Evolutionary conservation across 1,140 invertebrate species (phyloP), one percentile per base, ranked within the genome.

Genomic region (Mylabris phalerata): DNA sequence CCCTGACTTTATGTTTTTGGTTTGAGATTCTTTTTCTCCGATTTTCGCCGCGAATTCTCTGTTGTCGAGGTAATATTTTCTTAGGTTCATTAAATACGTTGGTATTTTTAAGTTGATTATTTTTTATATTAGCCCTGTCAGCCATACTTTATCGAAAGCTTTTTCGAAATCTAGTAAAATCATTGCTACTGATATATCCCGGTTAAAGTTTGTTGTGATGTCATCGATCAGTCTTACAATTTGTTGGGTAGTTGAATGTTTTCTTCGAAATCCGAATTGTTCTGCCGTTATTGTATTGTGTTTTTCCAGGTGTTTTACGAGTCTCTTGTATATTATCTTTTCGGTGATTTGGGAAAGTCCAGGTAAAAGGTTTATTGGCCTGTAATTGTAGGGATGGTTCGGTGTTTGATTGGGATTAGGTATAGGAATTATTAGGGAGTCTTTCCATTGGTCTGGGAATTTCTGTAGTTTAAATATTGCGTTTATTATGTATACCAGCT

Each of bases 141-240:
- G 64, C 69, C 69, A 72, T 7, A 71, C 69, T 52, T 48, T 62
- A 48, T 74, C 70, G 55, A 73, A 74, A 5, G 72, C 71, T 46
- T 71, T 71, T 48, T 70, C 61, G 11, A 71, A 57, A 42, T 73
- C 70, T 7, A 73, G 43, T 24, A 67, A 56, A 4, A 65, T 27
- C 25, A 64, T 48, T 19, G 44, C 56, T 43, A 66, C 70, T n/a
- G 10, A 4, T 24, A 46, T 41, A 1, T 55, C 25, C n/a, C 49
- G 59, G 50, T 73, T 73, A 25, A 70, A 73, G n/a, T 65, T 64
- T 9, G 61, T 42, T 3, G 52, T 58, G 1, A 76, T 70, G 41
- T 70, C 63, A 13, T 71, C 68, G 0, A 65, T 64, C 13, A 79
- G 63, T 50, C 71, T 55, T 0, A 65, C 42, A 3, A 75, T 38